Base-by-base conservation (phyloP, 23 tunicate species). In the Diplosoma virens region DNA sequence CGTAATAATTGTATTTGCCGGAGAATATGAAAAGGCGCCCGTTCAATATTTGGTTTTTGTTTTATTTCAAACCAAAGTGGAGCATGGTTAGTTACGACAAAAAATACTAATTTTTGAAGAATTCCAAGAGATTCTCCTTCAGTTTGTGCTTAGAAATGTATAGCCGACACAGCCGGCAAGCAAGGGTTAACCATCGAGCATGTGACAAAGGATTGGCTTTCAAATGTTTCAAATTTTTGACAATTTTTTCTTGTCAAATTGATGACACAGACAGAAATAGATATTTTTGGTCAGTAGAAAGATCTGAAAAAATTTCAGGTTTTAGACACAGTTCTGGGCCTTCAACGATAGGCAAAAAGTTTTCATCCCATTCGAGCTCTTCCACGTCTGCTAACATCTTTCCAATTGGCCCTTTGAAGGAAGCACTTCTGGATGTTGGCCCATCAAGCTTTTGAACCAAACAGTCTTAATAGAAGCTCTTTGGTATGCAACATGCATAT, bases 401-500 rank as follows among this genome's bases (percentile, higher is more conserved):
- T 63, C 69, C 69, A 17, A 63, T 23, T 28, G 69, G 69, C 69
- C 36, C 34, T 63, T 63, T 63, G 34, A 63, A 24, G 17, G 69
- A 63, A 63, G 34, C 69, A 63, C 34, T 63, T 63, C 69, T 16
- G 4, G 69, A 63, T 26, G 34, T 63, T 25, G 69, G 36, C 7
- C 69, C 69, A 25, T 63, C 69, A 63, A 63, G 69, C 69, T 63
- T 63, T 63, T 63, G 69, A 30, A 25, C 18, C 29, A 63, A 23
- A 63, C 29, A n/a, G 69, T 11, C 34, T 33, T 3, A 63, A 23
- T 63, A 35, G 69, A 17, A 63, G 69, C 69, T 63, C 34, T 26
- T 63, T 63, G 69, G 69, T 63, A 23, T 63, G 69, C 69, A 63
- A 23, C 69, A 63, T 11, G 69, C 69, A n/a, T 56, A 24, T 63